Evolutionary conservation across 2,113 vertebrate species (phyloP), one percentile per base, ranked within the genome.

Genomic region (Neoarius graeffei): DNA sequence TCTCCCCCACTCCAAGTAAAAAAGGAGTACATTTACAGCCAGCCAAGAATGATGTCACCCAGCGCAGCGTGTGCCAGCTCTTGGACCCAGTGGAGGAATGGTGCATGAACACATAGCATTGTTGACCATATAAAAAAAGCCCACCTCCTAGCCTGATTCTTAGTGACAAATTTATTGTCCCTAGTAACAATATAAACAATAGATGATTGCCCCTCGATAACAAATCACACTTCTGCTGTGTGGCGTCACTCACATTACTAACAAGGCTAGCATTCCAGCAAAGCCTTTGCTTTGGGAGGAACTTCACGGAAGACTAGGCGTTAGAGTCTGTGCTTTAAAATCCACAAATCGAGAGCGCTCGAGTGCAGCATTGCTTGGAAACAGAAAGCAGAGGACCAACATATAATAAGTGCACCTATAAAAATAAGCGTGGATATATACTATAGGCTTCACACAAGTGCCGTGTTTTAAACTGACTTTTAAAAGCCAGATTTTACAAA

Each of bases 41-140:
- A 96, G 97, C 98, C 97, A 98, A 96, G 94, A 94, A 97, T 97
- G 96, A 99, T 96, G 97, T 99, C 97, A 98, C 94, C 94, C 82
- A 93, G 94, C 92, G 50, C 92, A 91, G 92, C 92, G 88, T 92
- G 94, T 94, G 96, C 97, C 96, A 97, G 93, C 92, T 94, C 94
- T 76, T 92, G 94, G 91, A 93, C 95, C 96, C 96, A 95, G 95
- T 1, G 95, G 95, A 94, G 96, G 94, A 95, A 93, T 94, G 95
- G 93, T 93, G 95, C 94, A 97, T 93, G 96, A 96, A 96, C 95
- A 96, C 96, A 95, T 96, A 96, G 96, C 97, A 97, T 96, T 97
- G 97, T 97, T 97, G 97, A 97, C 96, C 96, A 96, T 96, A 93
- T 96, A 96, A 95, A 97, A 97, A 57, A 96, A 93, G 95, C 95